Conservation (phyloP, 2,113 vertebrate genomes). For the Tachysurus fulvidraco region DNA sequence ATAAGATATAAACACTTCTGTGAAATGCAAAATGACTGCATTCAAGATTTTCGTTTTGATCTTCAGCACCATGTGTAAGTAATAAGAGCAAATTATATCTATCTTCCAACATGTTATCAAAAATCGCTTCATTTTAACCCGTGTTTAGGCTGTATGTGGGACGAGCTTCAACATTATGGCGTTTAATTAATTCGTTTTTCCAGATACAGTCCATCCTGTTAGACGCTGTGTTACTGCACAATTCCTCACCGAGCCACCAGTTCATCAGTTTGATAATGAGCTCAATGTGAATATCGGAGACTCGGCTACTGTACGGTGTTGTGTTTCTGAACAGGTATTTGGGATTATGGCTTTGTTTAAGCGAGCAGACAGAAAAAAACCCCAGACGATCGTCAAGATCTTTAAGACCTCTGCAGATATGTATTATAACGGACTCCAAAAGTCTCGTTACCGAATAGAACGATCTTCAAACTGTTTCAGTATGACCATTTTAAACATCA, state of each 20-base stretch:
- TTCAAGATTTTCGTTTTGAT: not conserved
- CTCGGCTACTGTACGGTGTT: not conserved
- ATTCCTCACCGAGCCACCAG: not conserved
- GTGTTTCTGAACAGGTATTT: not conserved
- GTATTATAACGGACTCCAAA: not conserved
- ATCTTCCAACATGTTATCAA: not conserved
- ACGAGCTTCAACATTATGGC: too few relatives aligned
- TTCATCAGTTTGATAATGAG: not conserved
- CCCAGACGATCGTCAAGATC: not conserved
- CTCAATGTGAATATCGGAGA: not conserved
- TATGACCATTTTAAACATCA: not conserved
- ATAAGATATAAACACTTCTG: not conserved
- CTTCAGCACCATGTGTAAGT: conserved; percentile 3
- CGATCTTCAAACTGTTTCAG: not conserved
- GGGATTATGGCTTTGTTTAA: not conserved
- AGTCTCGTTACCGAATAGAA: not conserved
- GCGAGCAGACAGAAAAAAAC: not conserved
- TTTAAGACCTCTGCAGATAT: not conserved
- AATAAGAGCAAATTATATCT: not conserved
- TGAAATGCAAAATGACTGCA: not conserved
- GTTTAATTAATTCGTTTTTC: not conserved
- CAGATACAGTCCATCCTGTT: not conserved
- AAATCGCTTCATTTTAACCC: not conserved
- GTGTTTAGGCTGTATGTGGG: too few relatives aligned
- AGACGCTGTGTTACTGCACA: not conserved